Conservation (phyloP, 2,888 invertebrate species). For the Drosophila anceps region DNA sequence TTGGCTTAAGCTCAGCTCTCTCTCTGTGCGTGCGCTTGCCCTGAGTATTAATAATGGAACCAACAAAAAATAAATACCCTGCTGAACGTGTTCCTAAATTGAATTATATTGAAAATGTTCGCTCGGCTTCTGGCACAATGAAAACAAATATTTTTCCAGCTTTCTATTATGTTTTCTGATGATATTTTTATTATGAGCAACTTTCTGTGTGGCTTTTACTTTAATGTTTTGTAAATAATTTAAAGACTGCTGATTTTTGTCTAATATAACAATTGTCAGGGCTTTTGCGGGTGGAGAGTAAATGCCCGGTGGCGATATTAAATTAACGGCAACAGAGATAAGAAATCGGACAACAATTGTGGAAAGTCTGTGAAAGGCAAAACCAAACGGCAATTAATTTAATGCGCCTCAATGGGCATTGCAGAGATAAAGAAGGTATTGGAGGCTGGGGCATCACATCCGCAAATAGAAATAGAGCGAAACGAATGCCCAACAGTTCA, state of each 20-base stretch:
- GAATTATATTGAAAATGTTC: slow-evolving; percentile 17
- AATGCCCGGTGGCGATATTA: background rate
- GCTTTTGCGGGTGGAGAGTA: background rate
- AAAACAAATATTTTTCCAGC: background rate
- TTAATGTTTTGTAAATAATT: background rate
- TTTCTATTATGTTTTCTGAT: background rate
- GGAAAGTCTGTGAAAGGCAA: slow-evolving; percentile 44
- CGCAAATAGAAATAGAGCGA: slow-evolving; percentile 32
- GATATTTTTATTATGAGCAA: background rate
- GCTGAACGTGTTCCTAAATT: background rate
- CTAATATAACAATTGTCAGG: background rate
- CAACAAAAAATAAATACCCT: background rate
- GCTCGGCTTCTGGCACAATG: background rate
- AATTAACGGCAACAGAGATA: slow-evolving; percentile 38
- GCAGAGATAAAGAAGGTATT: background rate
- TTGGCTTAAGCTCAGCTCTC: slow-evolving; percentile 9
- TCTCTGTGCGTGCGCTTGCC: background rate
- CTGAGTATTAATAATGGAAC: slow-evolving; percentile 4
- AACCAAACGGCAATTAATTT: slow-evolving; percentile 69
- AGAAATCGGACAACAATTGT: slow-evolving; percentile 45
- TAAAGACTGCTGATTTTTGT: background rate
- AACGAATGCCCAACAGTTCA: slow-evolving; percentile 50
- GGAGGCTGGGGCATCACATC: background rate
- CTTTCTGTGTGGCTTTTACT: background rate
- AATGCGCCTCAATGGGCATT: slow-evolving; percentile 53